phyloP scores from a whole-genome alignment of 2,113 vertebrate genomes.

The Neodon shergylaensis region DNA sequence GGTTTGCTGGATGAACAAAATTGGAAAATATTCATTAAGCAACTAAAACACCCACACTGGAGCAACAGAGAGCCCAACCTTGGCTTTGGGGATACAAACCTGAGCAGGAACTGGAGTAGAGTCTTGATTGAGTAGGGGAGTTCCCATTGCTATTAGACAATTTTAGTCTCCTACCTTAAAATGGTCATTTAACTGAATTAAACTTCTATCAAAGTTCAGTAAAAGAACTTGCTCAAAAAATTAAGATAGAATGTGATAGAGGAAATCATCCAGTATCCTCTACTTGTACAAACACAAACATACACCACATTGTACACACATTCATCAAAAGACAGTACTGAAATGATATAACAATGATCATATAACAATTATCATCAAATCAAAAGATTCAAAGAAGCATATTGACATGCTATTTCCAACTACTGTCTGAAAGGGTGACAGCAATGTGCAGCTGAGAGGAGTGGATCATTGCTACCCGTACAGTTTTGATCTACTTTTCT shows the following conservation, averaged over 20 bases:
- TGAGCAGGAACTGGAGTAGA: background rate
- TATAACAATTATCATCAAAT: background rate
- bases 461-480: background rate
- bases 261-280: background rate
- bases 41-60: background rate
- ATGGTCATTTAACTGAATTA: background rate
- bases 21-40: background rate
- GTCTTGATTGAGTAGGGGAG: background rate
- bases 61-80: background rate
- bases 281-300: background rate
- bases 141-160: background rate
- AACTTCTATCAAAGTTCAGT: background rate
- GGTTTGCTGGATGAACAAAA: background rate
- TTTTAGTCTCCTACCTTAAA: background rate
- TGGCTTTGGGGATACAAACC: rapidly evolving
- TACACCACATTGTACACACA: background rate
- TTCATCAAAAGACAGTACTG: background rate
- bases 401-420: background rate
- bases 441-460: background rate
- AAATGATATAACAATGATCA: background rate
- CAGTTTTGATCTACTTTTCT: background rate
- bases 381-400: background rate
- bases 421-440: background rate
- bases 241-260: background rate
- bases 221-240: background rate